A percentile compares a stretch with the other conserved stretches of the same genome.
phyloP scores from a whole-genome alignment of 2,113 vertebrate species.

The Cyprinodon tularosa region DNA sequence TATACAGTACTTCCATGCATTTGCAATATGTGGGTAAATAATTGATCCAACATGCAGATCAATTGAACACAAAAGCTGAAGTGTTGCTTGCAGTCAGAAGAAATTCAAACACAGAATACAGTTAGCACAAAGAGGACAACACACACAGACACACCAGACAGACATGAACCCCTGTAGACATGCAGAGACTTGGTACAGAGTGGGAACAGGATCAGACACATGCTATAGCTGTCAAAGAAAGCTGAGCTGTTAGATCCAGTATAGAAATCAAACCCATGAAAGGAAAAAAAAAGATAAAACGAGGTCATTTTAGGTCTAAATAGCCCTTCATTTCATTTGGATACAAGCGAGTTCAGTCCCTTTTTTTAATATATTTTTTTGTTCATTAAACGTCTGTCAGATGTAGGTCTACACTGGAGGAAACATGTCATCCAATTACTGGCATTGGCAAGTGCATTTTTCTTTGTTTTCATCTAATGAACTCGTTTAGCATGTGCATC shows the following conservation, averaged over 20 bases:
- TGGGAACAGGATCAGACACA: conserved; percentile 48
- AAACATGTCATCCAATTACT: background rate
- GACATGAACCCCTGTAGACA: conserved; percentile 63
- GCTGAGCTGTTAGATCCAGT: conserved; percentile 36
- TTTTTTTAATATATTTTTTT: conserved; percentile 24
- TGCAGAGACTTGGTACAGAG: conserved; percentile 70
- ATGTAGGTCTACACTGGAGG: background rate
- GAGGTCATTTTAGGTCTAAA: conserved; percentile 30
- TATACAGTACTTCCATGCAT: conserved; percentile 44
- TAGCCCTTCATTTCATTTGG: conserved; percentile 77
- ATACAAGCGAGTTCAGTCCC: conserved; percentile 56
- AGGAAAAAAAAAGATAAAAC: background rate
- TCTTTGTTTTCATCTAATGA: background rate
- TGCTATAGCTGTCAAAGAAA: conserved; percentile 55
- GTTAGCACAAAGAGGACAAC: conserved; percentile 21
- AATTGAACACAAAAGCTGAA: conserved; percentile 51
- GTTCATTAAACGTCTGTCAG: conserved; percentile 33
- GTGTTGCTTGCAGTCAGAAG: conserved; percentile 43
- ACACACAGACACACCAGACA: conserved; percentile 71
- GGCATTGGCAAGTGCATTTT: background rate
- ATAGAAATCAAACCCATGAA: conserved; percentile 8
- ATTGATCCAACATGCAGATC: conserved; percentile 69
- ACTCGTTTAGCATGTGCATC: background rate
- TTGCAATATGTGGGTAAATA: conserved; percentile 54
- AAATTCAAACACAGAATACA: conserved; percentile 52